Percentiles rank a stretch among this genome's conserved stretches.
Evolutionary conservation across 2,797 vertebrate species (phyloP).

Genomic region (Ceyx erithaca): DNA sequence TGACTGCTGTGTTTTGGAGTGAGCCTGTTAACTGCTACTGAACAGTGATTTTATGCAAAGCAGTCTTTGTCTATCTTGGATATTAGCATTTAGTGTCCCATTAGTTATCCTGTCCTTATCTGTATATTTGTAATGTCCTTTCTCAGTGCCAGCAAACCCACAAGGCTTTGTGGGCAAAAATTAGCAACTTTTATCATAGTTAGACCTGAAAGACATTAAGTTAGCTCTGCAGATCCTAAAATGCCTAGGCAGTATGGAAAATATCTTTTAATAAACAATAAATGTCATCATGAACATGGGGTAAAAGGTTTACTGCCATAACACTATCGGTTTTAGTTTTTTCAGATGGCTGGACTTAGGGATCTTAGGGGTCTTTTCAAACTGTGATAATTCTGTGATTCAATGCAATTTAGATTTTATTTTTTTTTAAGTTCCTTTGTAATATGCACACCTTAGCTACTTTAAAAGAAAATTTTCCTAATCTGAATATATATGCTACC

Average conservation of each 20-base stretch:
- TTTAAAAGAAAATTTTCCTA: not conserved
- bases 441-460: not conserved
- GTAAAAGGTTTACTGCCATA: not conserved
- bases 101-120: not conserved
- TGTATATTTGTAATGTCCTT: not conserved
- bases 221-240: not conserved
- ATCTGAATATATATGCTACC: not conserved
- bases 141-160: not conserved
- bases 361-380: no score
- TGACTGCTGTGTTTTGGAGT: fast-evolving
- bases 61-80: not conserved
- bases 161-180: not conserved
- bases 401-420: not conserved
- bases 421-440: not conserved
- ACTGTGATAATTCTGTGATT: not conserved
- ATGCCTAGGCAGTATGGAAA: not conserved
- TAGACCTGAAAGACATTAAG: not conserved
- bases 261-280: not conserved
- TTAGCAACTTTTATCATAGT: not conserved
- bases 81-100: not conserved
- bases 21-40: not conserved
- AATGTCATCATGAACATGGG: not conserved
- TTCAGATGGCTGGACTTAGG: not conserved
- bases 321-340: not conserved
- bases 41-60: not conserved